These are phyloP conservation scores for Mormoops blainvillei DNA, from an alignment of 2,113 vertebrate genomes.

Conservation along the genomic window DNA sequence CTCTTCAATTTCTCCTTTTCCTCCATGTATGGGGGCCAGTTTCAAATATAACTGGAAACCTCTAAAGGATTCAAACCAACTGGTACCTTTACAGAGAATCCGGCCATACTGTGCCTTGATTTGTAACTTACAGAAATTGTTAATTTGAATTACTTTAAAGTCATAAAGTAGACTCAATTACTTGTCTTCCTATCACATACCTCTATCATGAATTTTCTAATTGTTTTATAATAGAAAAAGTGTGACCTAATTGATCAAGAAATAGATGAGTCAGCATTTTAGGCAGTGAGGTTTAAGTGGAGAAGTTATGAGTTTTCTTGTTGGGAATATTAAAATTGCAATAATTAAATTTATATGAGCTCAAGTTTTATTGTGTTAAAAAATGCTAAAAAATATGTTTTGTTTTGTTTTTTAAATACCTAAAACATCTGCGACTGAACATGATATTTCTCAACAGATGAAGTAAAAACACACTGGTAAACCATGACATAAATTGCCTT, in stretches of 20 bases:
- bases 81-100: neutral
- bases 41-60: neutral
- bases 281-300: neutral
- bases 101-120: neutral
- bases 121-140: neutral
- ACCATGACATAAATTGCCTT: neutral
- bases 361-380: neutral
- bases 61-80: neutral
- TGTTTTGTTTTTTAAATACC: neutral
- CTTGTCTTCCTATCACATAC: neutral
- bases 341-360: neutral
- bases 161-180: neutral
- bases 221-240: neutral
- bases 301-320: neutral
- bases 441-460: neutral
- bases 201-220: neutral
- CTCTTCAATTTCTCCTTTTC: no score
- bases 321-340: neutral
- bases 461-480: neutral
- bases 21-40: no score
- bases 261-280: neutral
- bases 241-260: neutral
- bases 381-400: neutral
- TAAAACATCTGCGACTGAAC: neutral
- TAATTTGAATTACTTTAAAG: neutral